Conservation (phyloP, 2,797 vertebrate genomes). For the Spinus olivaceus region DNA sequence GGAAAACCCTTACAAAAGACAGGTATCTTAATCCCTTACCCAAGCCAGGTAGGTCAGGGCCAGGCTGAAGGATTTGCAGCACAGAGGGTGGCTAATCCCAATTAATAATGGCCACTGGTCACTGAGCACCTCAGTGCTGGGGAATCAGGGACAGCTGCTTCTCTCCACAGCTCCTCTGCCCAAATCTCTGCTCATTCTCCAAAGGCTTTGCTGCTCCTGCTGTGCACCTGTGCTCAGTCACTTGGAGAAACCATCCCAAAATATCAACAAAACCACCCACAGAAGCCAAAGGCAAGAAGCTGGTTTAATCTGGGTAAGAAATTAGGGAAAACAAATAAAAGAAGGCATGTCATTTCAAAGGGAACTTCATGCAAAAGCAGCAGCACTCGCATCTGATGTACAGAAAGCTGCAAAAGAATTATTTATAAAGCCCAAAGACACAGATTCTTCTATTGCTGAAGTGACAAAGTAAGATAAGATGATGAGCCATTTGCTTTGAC, state of each 20-base stretch:
- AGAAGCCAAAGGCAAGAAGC: not conserved
- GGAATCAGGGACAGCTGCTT: not conserved
- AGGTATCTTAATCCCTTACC: not conserved
- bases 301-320: not conserved
- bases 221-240: not conserved
- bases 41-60: not conserved
- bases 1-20: not conserved
- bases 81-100: not conserved
- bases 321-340: not conserved
- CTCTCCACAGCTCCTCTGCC: not conserved
- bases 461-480: not conserved
- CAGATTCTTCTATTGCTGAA: not conserved
- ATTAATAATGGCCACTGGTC: not conserved
- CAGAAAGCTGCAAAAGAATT: conserved; percentile 44
- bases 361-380: not conserved
- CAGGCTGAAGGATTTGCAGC: not conserved
- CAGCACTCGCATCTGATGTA: not conserved
- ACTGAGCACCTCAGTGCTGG: no score
- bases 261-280: not conserved
- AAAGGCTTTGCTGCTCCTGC: not conserved
- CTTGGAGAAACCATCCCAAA: not conserved
- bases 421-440: conserved; percentile 53
- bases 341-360: conserved; percentile 13
- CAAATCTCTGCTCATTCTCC: not conserved
- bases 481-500: not conserved